Evolutionary conservation across 2,888 invertebrate genomes (phyloP), one percentile per base, ranked within the genome.

Genomic region (Agrochola lychnidis): DNA sequence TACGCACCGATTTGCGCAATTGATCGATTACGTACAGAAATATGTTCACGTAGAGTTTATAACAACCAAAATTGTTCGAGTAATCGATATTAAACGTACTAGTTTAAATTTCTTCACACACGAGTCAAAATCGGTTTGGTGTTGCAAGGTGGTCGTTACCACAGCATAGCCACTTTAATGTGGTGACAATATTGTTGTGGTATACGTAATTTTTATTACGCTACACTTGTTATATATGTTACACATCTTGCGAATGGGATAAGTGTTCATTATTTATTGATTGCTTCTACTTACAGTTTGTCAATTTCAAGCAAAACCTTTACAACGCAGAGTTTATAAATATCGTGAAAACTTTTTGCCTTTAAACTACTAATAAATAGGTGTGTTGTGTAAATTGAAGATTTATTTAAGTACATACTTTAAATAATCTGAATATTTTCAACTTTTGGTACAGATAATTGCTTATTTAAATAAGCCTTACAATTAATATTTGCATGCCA

Each of bases 11-110:
- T 89, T 83, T 82, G 88, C 84, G 88, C 85, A 89, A 89, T 77
- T 77, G 84, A 89, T 88, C 88, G 83, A 91, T 90, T 87, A 86
- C 74, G 82, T 87, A 88, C 87, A 76, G 86, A 88, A 90, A 91
- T 87, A 85, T 86, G 81, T 87, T 89, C 90, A 87, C 84, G 89
- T 90, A 88, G 84, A 83, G 79, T 81, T 57, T 79, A 86, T 83
- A 84, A 79, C 77, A 80, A 78, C 75, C 73, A 73, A 88, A 87
- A 87, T 87, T 82, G 87, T 79, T 83, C 76, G 83, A 87, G 84
- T 87, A 84, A 84, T 76, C 73, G 77, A 83, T 86, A 84, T 82
- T 76, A 75, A 75, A 82, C 70, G 85, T 69, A 73, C 72, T 79
- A 78, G 79, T 76, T 83, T 74, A 78, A 82, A 83, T 88, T 88